Evolutionary conservation across 2,113 vertebrate genomes (phyloP), one percentile per base, ranked within the genome.

Genomic region (Malurus alboscapulatus): DNA sequence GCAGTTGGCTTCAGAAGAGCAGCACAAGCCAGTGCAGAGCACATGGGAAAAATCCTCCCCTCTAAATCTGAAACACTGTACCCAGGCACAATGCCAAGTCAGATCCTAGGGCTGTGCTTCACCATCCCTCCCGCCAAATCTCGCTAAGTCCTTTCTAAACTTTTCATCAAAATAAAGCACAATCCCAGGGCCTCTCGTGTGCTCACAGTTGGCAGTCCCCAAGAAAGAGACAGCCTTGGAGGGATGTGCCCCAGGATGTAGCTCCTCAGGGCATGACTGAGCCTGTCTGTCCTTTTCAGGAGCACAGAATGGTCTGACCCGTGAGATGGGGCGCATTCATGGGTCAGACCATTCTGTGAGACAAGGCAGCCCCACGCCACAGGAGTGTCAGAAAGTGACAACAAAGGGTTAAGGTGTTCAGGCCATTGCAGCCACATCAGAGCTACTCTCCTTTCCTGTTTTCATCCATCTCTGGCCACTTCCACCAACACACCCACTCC

Each of bases 371-470:
- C 27, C 50, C 38, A 83, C 87, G 48, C 21, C 19, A 21, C 24
- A 27, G 1, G 4, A 71, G 61, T 29, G 22, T 59, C 14, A 13
- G 45, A 87, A 69, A 87, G 54, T 26, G 63, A 38, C 58, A 85
- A 30, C 30, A 95, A 96, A 92, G 94, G 75, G 96, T 96, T 96
- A 96, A 94, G 47, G 36, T 71, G 72, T 40, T 91, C 10, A 10
- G 45, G 36, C 63, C 59, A 51, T 67, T 0, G 0, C 55, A 84
- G 76, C 84, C 89, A 73, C 92, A 90, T 83, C 84, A 75, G 87
- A 91, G 76, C 86, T 85, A 66, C 55, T 89, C 83, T 83, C 48
- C 82, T 88, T 96, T 97, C 95, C 95, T 93, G 92, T 95, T 97
- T 96, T 95, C 84, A 95, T 96, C 94, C 84, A 94, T 80, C 93